Conservation (phyloP, 2,888 invertebrate species). For the Hirtodrosophila alboralis region DNA sequence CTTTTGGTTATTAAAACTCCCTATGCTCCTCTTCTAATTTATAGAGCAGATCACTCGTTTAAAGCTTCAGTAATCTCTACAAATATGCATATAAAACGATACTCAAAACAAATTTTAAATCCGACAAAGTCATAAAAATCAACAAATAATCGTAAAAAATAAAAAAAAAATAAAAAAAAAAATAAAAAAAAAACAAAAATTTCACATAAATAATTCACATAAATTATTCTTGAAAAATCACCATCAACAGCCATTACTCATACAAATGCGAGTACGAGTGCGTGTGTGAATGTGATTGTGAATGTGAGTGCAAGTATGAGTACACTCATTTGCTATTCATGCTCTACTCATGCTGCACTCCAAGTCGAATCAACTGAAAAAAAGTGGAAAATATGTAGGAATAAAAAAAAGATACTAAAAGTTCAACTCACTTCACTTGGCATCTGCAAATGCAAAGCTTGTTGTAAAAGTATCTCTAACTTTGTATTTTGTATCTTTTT, state of each 20-base stretch:
- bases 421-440: constrained; percentile 40
- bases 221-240: constrained; percentile 15
- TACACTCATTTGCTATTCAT: constrained; percentile 48
- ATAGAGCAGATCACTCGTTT: constrained; percentile 14
- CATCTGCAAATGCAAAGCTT: constrained; percentile 33
- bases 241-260: constrained; percentile 29
- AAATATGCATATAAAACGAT: constrained; percentile 3
- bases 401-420: constrained; percentile 13
- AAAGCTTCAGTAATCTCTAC: constrained; percentile 1
- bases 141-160: constrained; percentile 12
- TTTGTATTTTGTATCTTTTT: constrained; percentile 37
- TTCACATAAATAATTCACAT: constrained; percentile 30
- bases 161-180: too few species aligned
- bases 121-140: constrained; percentile 10
- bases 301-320: constrained; percentile 22
- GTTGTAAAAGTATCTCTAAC: constrained; percentile 30
- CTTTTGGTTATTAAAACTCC: background rate
- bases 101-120: constrained; percentile 8
- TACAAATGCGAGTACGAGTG: constrained; percentile 21
- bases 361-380: background rate
- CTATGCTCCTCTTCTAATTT: constrained; percentile 17
- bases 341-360: constrained; percentile 14
- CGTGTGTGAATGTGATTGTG: constrained; percentile 1
- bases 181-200: constrained; percentile 9
- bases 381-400: constrained; percentile 16